Base-by-base conservation (phyloP, 2,888 invertebrate species). In the Seira sanloemensis region DNA sequence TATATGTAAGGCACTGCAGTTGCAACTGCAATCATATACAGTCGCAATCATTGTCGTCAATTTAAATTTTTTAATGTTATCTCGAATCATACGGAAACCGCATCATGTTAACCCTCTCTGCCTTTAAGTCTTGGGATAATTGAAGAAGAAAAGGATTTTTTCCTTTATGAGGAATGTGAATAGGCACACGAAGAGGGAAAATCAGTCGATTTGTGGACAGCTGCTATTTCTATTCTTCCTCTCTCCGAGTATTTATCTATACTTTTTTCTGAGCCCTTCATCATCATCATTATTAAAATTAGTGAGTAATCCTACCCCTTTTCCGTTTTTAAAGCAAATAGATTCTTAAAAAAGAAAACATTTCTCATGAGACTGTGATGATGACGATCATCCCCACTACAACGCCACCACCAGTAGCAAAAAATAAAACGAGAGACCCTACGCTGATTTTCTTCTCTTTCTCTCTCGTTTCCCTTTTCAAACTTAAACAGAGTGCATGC, bases 211-310 rank as follows among this genome's bases (percentile, higher is more conserved):
- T 58, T n/a, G 58, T 58, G n/a, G 58, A 58, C 58, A 58, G 7
- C 58, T 58, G 58, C n/a, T 58, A 18, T 58, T 9, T 37, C n/a
- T 58, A 37, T 37, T 37, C 37, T 37, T 37, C 37, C 5, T 5
- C 58, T 4, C 5, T 37, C 5, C 58, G 18, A 58, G n/a, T 58
- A 18, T 58, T 58, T 58, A 58, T 18, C 5, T n/a, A 58, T n/a
- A 18, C 58, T 58, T 58, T 58, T 58, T 12, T 4, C 58, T 37
- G 2, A 58, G 18, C 58, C 9, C n/a, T 16, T 58, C 58, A 58
- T 58, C 58, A 58, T 58, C 58, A n/a, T 58, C n/a, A 58, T 58
- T 58, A 58, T 58, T 58, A 58, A 58, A 58, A 58, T 58, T 58
- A 58, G 58, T 18, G 58, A 58, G 58, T 58, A 58, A 58, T 58